Percentiles rank a stretch among this genome's conserved stretches.
phyloP scores from a whole-genome alignment of 2,797 vertebrate species.

The Chaenodraco wilsoni region DNA sequence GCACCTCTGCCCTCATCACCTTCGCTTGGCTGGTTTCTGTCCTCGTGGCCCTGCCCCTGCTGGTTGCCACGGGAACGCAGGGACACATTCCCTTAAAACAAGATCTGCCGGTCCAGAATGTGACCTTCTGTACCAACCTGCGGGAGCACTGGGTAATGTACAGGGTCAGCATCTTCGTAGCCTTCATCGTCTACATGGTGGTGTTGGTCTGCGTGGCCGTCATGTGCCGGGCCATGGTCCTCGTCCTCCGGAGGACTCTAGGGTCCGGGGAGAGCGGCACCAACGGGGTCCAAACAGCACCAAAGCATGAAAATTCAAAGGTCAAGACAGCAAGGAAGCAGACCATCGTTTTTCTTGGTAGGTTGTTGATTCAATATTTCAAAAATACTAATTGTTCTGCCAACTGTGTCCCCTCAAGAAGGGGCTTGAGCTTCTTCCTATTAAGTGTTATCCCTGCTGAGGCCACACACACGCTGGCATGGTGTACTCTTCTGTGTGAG shows the following conservation, averaged over 20 bases:
- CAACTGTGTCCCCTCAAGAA: not conserved
- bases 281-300: not conserved
- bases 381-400: not conserved
- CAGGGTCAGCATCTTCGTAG: constrained; percentile 87
- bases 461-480: too few species aligned
- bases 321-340: constrained; percentile 88
- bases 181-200: constrained; percentile 89
- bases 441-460: too few species aligned
- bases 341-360: constrained; percentile 94
- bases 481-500: too few species aligned
- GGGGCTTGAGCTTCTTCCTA: too few species aligned
- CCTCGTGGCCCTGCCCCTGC: constrained; percentile 88
- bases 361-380: constrained; percentile 47
- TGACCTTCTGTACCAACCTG: constrained; percentile 93
- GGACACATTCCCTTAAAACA: constrained; percentile 72
- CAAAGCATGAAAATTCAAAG: constrained; percentile 81
- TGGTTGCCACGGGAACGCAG: constrained; percentile 88
- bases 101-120: constrained; percentile 71
- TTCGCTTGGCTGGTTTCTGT: constrained; percentile 90
- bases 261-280: constrained; percentile 30
- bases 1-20: constrained; percentile 85
- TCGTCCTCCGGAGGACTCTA: constrained; percentile 78
- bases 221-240: constrained; percentile 94
- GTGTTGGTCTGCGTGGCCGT: constrained; percentile 86
- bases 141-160: constrained; percentile 88